Base-by-base conservation (phyloP, 2,797 vertebrate genomes). In the Gorsachius magnificus region DNA sequence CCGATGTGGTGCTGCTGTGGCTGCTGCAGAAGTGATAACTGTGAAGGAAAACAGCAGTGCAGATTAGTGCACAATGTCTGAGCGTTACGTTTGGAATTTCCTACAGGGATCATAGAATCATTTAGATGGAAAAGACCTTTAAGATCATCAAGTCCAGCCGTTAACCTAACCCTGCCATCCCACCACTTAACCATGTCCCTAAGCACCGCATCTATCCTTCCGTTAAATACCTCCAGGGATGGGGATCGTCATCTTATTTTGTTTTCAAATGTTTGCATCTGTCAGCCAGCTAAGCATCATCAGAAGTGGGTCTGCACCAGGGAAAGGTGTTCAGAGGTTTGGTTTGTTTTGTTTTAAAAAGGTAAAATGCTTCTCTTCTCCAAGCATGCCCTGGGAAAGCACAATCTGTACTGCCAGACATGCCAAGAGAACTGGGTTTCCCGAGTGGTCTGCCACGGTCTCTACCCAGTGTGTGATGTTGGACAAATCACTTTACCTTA, bases 381-480 rank as follows among this genome's bases (percentile, higher is more conserved):
- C 76, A 77, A 38, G 53, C n/a, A 22, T 60, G 89, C 78, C 92
- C 78, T 61, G 68, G 60, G 87, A 92, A 92, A 89, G 88, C 68
- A 70, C 89, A 92, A 57, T 94, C 93, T 97, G 77, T 82, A 35
- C 81, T 87, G 89, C 71, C 75, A 95, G 91, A 77, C 11, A 0
- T 83, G 70, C 71, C 78, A 89, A 85, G 80, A 90, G 69, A 89
- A 50, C 36, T 74, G 70, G 48, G 29, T 93, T 85, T 89, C 63
- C 72, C 20, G 18, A 70, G 89, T 24, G 11, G 13, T 72, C 77
- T 91, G 79, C 69, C 28, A 5, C 65, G 46, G 28, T 92, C 91
- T 93, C 70, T 89, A 54, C 77, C 36, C 70, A 90, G 65, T 0
- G 0, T 68, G 36, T 79, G 58, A 74, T 60, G 51, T 43, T 87